Conservation (phyloP, 1,140 invertebrate genomes). For the Leguminivora glycinivorella region DNA sequence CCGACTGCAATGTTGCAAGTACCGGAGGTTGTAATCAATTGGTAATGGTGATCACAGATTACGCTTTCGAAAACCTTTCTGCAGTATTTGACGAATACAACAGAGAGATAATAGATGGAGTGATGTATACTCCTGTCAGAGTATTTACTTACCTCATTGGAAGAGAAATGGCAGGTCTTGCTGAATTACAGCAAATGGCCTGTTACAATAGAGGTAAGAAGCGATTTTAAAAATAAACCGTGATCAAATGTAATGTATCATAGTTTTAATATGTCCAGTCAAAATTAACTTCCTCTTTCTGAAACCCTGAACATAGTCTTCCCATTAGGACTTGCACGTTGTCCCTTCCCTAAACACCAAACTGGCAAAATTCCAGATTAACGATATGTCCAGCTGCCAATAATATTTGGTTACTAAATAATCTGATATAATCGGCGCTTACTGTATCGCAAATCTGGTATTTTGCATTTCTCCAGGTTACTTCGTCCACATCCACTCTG, state of each 20-base stretch:
- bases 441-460: background rate
- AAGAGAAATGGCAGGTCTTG: slow-evolving; percentile 94
- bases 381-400: background rate
- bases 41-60: slow-evolving; percentile 99
- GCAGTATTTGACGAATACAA: slow-evolving; percentile 94
- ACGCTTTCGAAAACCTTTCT: slow-evolving; percentile 94
- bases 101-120: slow-evolving; percentile 80
- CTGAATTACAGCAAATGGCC: slow-evolving; percentile 96
- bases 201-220: slow-evolving; percentile 93
- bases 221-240: background rate
- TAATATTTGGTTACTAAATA: background rate
- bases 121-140: slow-evolving; percentile 87
- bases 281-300: background rate
- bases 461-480: slow-evolving; percentile 81
- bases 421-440: background rate
- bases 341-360: background rate
- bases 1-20: slow-evolving; percentile 79
- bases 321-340: slow-evolving; percentile 2
- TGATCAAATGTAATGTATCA: background rate
- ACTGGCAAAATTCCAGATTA: slow-evolving; percentile 10
- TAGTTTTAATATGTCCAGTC: background rate
- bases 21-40: slow-evolving; percentile 93
- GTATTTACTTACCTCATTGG: slow-evolving; percentile 99
- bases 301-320: background rate
- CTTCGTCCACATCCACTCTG: slow-evolving; percentile 93